Evolutionary conservation across 2,888 invertebrate species (phyloP).

Genomic region (Digitonthophagus gazella): DNA sequence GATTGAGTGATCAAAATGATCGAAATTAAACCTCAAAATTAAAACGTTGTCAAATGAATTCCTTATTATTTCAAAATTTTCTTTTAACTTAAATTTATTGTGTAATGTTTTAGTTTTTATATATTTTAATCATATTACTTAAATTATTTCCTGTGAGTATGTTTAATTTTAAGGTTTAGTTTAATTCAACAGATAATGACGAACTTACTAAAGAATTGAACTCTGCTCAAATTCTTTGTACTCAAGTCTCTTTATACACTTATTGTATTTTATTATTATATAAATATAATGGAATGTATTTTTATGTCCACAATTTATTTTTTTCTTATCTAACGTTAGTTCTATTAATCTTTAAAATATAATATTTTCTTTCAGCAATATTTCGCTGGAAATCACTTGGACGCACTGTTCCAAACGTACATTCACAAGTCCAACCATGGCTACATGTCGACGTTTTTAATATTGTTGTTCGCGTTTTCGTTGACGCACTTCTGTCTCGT

Average conservation of each 20-base stretch:
- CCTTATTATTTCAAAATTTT: background rate
- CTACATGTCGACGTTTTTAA: slow-evolving; percentile 72
- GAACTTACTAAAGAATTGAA: too few relatives aligned
- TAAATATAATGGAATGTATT: too few relatives aligned
- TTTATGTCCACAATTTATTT: too few relatives aligned
- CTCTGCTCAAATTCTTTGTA: too few relatives aligned
- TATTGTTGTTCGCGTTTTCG: slow-evolving; percentile 66
- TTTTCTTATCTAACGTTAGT: too few relatives aligned
- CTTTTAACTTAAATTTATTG: background rate
- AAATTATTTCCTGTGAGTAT: background rate
- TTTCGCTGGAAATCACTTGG: slow-evolving; percentile 72
- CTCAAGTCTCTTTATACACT: too few relatives aligned
- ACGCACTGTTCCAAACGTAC: slow-evolving; percentile 72
- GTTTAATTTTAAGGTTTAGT: background rate
- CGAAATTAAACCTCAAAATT: background rate
- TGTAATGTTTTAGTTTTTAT: too few relatives aligned
- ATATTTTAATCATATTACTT: background rate
- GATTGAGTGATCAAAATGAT: background rate
- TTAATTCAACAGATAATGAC: too few relatives aligned
- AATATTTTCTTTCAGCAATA: slow-evolving; percentile 62
- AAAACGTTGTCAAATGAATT: background rate
- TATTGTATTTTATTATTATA: too few relatives aligned
- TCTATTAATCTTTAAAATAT: too few relatives aligned
- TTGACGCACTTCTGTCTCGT: slow-evolving; percentile 59
- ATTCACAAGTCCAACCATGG: slow-evolving; percentile 75